These are phyloP conservation scores for Cryptus viduatorius DNA, from an alignment of 2,888 invertebrate species.

Conservation along the genomic window DNA sequence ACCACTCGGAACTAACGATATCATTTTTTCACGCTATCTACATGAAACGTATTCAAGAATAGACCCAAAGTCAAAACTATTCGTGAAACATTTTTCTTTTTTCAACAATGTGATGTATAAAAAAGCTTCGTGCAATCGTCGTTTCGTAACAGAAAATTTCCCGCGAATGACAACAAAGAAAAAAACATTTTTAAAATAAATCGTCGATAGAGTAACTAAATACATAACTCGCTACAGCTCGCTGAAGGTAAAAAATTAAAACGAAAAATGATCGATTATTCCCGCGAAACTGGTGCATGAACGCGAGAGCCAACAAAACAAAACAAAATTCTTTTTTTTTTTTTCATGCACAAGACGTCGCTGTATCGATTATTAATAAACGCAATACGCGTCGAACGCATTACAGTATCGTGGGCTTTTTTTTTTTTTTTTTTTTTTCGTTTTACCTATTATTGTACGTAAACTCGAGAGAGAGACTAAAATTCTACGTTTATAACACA, in stretches of 20 bases:
- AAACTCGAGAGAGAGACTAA: conserved; percentile 31
- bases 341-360: conserved; percentile 12
- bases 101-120: background rate
- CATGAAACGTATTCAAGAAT: conserved; percentile 69
- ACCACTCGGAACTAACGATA: conserved; percentile 44
- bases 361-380: conserved; percentile 1
- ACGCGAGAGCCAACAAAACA: background rate
- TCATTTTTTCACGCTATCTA: conserved; percentile 72
- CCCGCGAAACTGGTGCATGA: background rate
- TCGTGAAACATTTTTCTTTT: conserved; percentile 10
- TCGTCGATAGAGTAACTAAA: background rate
- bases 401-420: background rate
- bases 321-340: background rate
- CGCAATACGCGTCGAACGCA: background rate
- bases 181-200: background rate
- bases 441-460: conserved; percentile 8
- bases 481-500: conserved; percentile 27
- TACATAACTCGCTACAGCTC: background rate
- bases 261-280: background rate
- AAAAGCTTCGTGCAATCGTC: conserved; percentile 28
- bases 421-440: background rate
- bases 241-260: background rate
- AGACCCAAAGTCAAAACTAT: conserved; percentile 17
- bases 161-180: background rate
- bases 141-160: background rate